Evolutionary conservation across 2,113 vertebrate species (phyloP).

Genomic region (Etheostoma cragini): DNA sequence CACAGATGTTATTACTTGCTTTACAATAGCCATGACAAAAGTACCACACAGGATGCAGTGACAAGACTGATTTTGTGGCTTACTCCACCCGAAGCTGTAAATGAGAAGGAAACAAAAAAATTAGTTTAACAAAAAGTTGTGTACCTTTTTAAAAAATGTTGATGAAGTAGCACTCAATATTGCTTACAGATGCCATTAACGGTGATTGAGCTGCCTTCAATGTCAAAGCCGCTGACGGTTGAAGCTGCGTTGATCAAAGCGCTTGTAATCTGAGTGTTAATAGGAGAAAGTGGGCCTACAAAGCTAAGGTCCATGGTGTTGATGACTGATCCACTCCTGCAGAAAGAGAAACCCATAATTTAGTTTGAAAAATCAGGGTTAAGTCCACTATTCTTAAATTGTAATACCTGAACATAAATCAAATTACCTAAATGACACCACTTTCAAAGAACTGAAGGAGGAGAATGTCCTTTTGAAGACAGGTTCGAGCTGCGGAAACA

Average conservation of each 20-base stretch:
- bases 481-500: neutral
- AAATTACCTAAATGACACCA: neutral
- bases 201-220: conserved; percentile 17
- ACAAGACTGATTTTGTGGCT: conserved; percentile 9
- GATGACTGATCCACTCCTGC: conserved; percentile 64
- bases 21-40: conserved; percentile 33
- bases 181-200: conserved; percentile 44
- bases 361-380: neutral
- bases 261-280: conserved; percentile 4
- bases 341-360: neutral
- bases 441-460: neutral
- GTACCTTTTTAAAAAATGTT: neutral
- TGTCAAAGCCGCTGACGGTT: conserved; percentile 37
- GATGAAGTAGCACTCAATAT: neutral
- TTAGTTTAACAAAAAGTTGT: neutral
- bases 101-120: neutral
- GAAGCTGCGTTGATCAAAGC: conserved; percentile 33
- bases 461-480: neutral
- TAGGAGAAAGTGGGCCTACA: conserved; percentile 9
- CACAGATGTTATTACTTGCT: neutral
- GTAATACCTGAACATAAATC: no score
- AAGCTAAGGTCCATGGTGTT: neutral
- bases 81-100: conserved; percentile 13
- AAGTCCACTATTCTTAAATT: neutral
- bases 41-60: neutral